Evolutionary conservation across 2,797 vertebrate species (phyloP).

Genomic region (Strix occidentalis): DNA sequence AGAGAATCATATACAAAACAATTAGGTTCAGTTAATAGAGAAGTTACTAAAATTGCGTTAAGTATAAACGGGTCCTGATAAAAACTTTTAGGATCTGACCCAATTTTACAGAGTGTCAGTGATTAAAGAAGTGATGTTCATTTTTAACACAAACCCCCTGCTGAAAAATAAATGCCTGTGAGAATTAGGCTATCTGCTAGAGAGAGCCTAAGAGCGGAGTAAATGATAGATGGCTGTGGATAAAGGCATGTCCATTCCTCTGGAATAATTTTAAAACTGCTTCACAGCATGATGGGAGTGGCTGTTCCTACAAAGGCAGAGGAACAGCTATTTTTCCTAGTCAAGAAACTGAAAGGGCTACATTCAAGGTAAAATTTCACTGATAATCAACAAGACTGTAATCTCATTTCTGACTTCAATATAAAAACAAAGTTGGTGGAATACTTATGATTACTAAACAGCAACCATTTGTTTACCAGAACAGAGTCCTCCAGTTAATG

Average conservation of each 20-base stretch:
- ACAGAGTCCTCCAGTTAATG: not conserved
- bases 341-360: not conserved
- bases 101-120: not conserved
- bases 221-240: not conserved
- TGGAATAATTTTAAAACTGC: not conserved
- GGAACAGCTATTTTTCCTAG: not conserved
- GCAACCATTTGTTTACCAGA: not conserved
- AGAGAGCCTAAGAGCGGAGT: not conserved
- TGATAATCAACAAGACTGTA: not conserved
- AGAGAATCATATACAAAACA: not conserved
- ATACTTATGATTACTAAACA: not conserved
- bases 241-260: not conserved
- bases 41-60: not conserved
- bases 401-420: not conserved
- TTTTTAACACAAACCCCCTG: not conserved
- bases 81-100: not conserved
- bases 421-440: not conserved
- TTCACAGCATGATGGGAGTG: not conserved
- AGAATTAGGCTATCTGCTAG: not conserved
- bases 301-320: not conserved
- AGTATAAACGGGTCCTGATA: not conserved
- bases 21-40: not conserved
- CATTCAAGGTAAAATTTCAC: not conserved
- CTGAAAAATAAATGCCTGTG: not conserved
- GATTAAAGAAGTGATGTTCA: not conserved